Base-by-base conservation (phyloP, 2,888 invertebrate genomes). In the Epinotia demarniana region DNA sequence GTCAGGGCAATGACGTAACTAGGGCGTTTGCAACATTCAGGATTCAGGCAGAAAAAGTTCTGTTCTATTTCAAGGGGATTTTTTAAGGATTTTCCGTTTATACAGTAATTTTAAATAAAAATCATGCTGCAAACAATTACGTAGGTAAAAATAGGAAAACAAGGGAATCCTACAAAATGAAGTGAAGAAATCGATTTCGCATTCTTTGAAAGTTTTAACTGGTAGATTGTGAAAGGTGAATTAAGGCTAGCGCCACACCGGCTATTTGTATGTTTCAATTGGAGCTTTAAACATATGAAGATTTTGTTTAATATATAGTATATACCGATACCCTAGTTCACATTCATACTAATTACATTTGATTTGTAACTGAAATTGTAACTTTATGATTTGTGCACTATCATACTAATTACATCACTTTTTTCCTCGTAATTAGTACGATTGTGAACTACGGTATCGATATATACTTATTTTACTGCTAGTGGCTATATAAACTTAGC, bases 181-280 rank as follows among this genome's bases (percentile, higher is more conserved):
- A 68, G 68, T 11, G 16, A 43, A 43, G 19, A 9, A 68, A 68
- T 58, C 43, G 68, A 43, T 58, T 68, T 68, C 57, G 12, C 23
- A 11, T 64, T 27, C 27, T 27, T 3, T 57, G 43, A 57, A 43
- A 39, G 1, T 58, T 57, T 68, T 66, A 66, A 55, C 53, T 33
- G 66, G 66, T 53, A 55, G n/a, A n/a, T 66, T 66, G 27, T 12
- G 49, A 53, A 61, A 66, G 53, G 53, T 53, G 53, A 53, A 8
- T 64, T 64, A 18, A 66, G 33, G 53, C 53, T 13, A 4, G 66
- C 2, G 57, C 5, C 58, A 68, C 68, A 66, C 66, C 9, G 53
- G 6, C 11, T 19, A 19, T 6, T 9, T 9, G 39, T 39, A 6
- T 33, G 39, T 39, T 39, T 9, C 2, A 27, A 27, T 3, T 39